Evolutionary conservation across 35 echinoderm and acorn worm genomes (phyloP).

Genomic region (Lytechinus pictus): DNA sequence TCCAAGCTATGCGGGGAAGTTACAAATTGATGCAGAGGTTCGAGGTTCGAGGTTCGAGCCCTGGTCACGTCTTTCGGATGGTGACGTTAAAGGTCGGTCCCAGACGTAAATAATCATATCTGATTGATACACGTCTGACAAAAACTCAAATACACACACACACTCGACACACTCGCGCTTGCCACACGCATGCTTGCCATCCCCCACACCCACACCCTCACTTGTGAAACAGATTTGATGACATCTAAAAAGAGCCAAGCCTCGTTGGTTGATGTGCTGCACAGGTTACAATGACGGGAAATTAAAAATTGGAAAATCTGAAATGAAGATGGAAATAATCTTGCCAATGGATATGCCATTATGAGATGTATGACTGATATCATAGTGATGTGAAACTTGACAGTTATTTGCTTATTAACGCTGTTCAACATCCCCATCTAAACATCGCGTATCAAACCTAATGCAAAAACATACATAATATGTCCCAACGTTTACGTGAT

Average conservation of each 20-base stretch:
- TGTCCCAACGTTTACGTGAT: no score
- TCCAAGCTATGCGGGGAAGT: no score
- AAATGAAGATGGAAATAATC: neutral
- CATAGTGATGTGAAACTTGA: neutral
- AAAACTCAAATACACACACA: no score
- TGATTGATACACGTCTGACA: no score
- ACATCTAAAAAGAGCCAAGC: neutral
- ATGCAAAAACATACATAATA: no score
- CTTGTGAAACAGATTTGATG: neutral
- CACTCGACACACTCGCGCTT: no score
- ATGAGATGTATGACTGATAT: neutral
- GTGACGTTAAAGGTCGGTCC: no score
- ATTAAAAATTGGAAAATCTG: neutral
- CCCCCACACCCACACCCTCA: neutral
- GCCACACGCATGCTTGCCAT: neutral
- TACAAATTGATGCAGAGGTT: no score
- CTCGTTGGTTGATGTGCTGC: neutral
- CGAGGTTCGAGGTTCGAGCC: no score
- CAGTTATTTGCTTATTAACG: neutral
- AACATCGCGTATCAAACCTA: neutral
- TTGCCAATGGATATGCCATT: neutral
- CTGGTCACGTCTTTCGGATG: no score
- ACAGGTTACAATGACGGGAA: neutral
- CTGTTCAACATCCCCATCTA: neutral
- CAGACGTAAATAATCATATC: no score